Base-by-base conservation (phyloP, 2,888 invertebrate species). In the Acleris cristana region DNA sequence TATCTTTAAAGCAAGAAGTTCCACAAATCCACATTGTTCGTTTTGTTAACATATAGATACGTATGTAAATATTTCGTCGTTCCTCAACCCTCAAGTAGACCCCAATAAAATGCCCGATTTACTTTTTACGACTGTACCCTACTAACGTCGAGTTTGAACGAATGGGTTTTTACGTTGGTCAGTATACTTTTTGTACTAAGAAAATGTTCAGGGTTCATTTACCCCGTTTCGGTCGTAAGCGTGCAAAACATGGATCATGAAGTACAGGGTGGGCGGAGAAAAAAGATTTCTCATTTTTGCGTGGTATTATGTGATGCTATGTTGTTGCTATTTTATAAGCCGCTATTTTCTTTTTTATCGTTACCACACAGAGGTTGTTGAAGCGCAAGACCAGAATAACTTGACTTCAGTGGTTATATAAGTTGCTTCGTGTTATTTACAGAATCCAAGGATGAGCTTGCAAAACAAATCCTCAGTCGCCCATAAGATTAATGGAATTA, bases 41-140 rank as follows among this genome's bases (percentile, higher is more conserved):
- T 5, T 48, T 48, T 16, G 48, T 14, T 44, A 56, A 21, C 21
- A 56, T 44, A 56, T 58, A 57, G 40, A 19, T 51, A 49, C 18
- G 53, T 49, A 66, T 66, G 56, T 62, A 62, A 66, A 66, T 65
- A 59, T 66, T 30, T 34, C 40, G 23, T 40, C 56, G 44, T 58
- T 63, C 58, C 53, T 67, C 48, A 54, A 40, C 34, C 62, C 67
- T 67, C 67, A 63, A 67, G 67, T 58, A 67, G 62, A 67, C 67
- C 67, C 54, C 67, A 67, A 67, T 67, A 67, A 67, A 67, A 67
- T 58, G 67, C 40, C 67, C 67, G 67, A 67, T 67, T 62, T 67
- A 67, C 67, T 67, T 67, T 67, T 67, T 67, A 67, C 49, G 67
- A 48, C 48, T 40, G 53, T 49, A 67, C 67, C 67, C 57, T 63